Percentiles rank a stretch among this genome's conserved stretches.
These are phyloP conservation scores for Trididemnum clinides DNA, from an alignment of 23 tunicate species.

Conservation along the genomic window DNA sequence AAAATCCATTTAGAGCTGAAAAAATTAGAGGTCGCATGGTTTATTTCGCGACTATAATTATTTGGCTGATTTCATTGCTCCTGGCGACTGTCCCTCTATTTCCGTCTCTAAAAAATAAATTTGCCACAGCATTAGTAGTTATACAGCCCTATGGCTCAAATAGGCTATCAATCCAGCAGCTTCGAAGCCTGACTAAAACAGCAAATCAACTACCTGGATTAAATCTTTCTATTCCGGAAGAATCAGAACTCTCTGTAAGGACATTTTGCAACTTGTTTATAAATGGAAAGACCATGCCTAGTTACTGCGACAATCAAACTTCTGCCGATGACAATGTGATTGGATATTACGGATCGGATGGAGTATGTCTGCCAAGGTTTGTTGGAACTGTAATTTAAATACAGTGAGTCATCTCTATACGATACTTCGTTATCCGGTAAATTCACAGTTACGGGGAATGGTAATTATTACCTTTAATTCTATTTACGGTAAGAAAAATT, in stretches of 20 bases:
- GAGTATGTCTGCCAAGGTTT: conserved; percentile 78
- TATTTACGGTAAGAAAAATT: no score
- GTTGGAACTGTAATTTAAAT: no score
- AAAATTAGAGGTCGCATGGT: conserved; percentile 29
- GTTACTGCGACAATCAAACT: background rate
- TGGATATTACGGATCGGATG: conserved; percentile 73
- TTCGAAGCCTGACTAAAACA: background rate
- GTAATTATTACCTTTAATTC: no score
- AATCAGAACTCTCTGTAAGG: background rate
- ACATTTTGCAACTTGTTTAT: conserved; percentile 1
- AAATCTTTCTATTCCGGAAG: background rate
- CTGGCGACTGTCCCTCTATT: conserved; percentile 41
- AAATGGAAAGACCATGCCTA: background rate
- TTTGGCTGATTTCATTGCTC: conserved; percentile 48
- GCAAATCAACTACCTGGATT: background rate
- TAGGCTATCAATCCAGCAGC: background rate
- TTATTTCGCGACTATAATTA: background rate
- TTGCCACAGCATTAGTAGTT: background rate
- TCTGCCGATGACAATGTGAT: background rate
- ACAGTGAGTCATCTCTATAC: no score
- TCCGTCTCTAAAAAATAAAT: background rate
- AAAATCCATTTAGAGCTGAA: conserved; percentile 53
- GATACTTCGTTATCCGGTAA: no score
- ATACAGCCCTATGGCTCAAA: conserved; percentile 17
- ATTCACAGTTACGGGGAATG: no score